A percentile compares a stretch with the other conserved stretches of the same genome.
Conservation (phyloP, 2,797 vertebrate species). For the Salmo trutta region DNA sequence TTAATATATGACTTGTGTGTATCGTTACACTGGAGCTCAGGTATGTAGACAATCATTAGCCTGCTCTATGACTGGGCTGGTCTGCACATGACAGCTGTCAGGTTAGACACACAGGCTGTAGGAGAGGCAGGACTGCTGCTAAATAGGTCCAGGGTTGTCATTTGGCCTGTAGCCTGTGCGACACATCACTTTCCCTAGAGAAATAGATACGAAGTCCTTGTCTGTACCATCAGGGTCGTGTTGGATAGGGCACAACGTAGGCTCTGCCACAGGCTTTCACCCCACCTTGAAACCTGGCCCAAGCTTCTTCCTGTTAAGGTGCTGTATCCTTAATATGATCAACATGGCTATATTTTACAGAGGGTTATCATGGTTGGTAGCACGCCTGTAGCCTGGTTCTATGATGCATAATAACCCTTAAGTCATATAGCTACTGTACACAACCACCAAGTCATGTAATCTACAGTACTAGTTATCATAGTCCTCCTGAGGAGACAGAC, state of each 20-base stretch:
- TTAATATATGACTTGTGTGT: conserved; percentile 72
- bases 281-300: background rate
- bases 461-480: background rate
- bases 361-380: too few species aligned
- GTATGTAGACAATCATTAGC: conserved; percentile 75
- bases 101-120: conserved; percentile 9
- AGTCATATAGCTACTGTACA: too few species aligned
- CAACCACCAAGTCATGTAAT: background rate
- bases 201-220: background rate
- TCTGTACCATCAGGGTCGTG: too few species aligned
- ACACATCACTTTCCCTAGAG: background rate
- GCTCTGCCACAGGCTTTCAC: background rate
- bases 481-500: background rate
- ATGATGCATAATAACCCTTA: too few species aligned
- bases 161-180: background rate
- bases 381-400: too few species aligned
- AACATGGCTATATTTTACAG: too few species aligned
- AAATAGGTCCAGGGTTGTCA: background rate
- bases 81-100: conserved; percentile 64
- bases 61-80: background rate
- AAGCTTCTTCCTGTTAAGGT: background rate
- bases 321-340: too few species aligned
- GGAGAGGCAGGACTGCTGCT: background rate
- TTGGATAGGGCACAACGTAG: background rate
- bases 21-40: conserved; percentile 58